phyloP scores from a whole-genome alignment of 2,888 invertebrate genomes.

The Meta bourneti region DNA sequence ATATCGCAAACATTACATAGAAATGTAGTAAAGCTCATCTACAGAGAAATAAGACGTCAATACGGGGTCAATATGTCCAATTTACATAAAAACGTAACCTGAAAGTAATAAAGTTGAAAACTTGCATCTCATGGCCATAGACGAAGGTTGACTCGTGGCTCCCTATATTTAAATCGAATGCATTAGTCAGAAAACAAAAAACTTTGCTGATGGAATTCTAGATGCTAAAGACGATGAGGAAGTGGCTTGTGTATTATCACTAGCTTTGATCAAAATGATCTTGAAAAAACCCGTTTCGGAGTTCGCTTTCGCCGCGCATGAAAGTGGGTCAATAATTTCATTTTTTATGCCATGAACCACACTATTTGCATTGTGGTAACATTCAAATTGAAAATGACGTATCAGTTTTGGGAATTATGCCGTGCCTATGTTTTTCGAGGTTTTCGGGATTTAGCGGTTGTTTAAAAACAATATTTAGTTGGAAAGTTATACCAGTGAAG shows the following conservation, averaged over 20 bases:
- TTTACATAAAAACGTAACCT: no score
- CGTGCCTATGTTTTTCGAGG: no score
- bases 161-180: conserved; percentile 31
- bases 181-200: conserved; percentile 38
- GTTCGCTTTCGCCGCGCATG: conserved; percentile 61
- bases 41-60: no score
- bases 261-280: conserved; percentile 61
- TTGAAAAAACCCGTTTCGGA: conserved; percentile 73
- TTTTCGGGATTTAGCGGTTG: no score
- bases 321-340: conserved; percentile 72
- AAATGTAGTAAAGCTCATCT: no score
- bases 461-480: no score
- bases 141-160: conserved; percentile 57
- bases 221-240: conserved; percentile 56
- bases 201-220: conserved; percentile 34
- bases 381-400: background rate
- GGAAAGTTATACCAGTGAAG: no score
- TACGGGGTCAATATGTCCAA: no score
- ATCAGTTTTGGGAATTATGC: background rate
- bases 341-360: conserved; percentile 19
- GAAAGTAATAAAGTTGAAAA: background rate
- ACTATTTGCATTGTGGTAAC: background rate
- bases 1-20: no score
- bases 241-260: conserved; percentile 38
- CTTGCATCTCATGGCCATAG: conserved; percentile 37